These are phyloP conservation scores for Tetranychus urticae DNA, from an alignment of 1,140 invertebrate species.

Conservation along the genomic window DNA sequence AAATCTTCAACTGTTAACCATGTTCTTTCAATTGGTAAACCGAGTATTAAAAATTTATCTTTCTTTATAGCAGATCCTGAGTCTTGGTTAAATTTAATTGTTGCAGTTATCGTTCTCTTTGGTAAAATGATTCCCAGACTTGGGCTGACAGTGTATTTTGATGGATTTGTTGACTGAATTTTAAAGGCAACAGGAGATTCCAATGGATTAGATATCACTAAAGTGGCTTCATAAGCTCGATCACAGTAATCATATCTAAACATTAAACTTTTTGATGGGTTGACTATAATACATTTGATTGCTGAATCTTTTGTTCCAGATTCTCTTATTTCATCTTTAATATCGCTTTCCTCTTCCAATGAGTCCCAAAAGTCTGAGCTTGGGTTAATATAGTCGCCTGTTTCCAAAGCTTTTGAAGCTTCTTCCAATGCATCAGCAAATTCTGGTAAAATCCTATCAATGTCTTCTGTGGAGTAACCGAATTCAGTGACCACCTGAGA, in stretches of 20 bases:
- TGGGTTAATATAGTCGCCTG: background rate
- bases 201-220: background rate
- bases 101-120: background rate
- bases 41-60: background rate
- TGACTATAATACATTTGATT: too few relatives aligned
- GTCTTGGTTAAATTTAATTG: background rate
- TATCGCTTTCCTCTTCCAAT: background rate
- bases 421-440: conserved; percentile 2
- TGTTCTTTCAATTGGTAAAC: background rate
- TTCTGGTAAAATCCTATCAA: background rate
- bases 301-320: background rate
- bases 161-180: conserved; percentile 3
- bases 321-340: background rate
- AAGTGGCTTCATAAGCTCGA: background rate
- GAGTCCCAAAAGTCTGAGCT: background rate
- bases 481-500: background rate
- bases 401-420: background rate
- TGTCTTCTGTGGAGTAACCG: background rate
- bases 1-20: background rate
- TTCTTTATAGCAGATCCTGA: background rate
- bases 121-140: background rate
- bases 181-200: conserved; percentile 5
- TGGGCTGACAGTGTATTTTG: conserved; percentile 1
- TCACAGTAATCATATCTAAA: background rate
- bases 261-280: background rate